Evolutionary conservation across 2,888 invertebrate species (phyloP).

Genomic region (Tenthredo mesomela): DNA sequence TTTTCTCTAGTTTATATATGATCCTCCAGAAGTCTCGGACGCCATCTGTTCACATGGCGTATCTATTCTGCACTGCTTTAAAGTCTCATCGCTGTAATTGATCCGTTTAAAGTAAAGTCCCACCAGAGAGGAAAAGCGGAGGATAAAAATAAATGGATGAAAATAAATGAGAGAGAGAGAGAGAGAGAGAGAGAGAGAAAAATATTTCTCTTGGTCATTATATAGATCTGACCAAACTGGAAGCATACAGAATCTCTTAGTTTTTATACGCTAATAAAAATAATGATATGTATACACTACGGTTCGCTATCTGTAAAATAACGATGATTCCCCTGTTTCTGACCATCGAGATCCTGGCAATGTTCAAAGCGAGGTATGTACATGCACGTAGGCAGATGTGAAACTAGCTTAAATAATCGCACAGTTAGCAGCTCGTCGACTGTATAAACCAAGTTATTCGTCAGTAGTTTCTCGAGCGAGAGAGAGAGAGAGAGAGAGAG

Average conservation of each 20-base stretch:
- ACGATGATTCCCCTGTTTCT: background rate
- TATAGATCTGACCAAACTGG: background rate
- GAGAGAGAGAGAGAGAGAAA: background rate
- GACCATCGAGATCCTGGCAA: background rate
- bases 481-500: background rate
- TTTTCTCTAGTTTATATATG: background rate
- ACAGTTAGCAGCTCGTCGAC: conserved; percentile 37
- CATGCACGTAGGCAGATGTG: no score
- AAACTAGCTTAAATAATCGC: conserved; percentile 15
- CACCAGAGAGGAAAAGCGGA: background rate
- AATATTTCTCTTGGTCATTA: background rate
- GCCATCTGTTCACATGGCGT: conserved; percentile 47
- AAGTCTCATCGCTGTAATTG: background rate
- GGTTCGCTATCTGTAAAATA: background rate
- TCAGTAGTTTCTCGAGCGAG: conserved; percentile 7
- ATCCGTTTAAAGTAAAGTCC: background rate
- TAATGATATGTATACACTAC: background rate
- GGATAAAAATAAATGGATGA: background rate
- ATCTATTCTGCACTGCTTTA: background rate
- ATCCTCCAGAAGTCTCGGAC: background rate
- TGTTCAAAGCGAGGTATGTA: background rate
- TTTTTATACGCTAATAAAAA: conserved; percentile 9
- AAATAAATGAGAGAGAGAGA: background rate
- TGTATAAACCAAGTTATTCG: conserved; percentile 38
- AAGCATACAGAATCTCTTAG: background rate